Conservation (phyloP, 2,113 vertebrate species). For the Aspidoscelis tigris region DNA sequence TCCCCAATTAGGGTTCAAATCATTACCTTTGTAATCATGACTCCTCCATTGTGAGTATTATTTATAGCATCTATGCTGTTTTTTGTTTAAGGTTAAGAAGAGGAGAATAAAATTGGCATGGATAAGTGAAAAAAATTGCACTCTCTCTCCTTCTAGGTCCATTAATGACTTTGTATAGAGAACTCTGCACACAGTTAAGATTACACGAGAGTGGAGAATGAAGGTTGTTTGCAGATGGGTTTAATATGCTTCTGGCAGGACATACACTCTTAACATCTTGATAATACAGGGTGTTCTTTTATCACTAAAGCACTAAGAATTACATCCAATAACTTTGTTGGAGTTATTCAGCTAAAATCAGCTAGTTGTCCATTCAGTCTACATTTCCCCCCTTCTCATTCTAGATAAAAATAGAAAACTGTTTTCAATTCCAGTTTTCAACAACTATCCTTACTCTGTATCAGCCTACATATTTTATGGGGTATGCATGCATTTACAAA, state of each 20-base stretch:
- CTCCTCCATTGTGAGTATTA: no score
- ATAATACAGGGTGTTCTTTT: slow-evolving; percentile 20
- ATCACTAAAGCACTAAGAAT: slow-evolving; percentile 3
- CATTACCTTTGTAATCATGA: no score
- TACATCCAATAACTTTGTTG: slow-evolving; percentile 8
- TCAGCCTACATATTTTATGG: background rate
- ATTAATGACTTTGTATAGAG: no score
- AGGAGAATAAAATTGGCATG: no score
- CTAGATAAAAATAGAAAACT: background rate
- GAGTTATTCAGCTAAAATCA: slow-evolving; percentile 14
- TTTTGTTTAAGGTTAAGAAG: no score
- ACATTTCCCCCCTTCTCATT: slow-evolving; percentile 1
- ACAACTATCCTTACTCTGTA: background rate
- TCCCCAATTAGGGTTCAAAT: no score
- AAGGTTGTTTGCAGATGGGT: slow-evolving; percentile 19
- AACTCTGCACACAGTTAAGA: background rate
- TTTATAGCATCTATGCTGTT: no score
- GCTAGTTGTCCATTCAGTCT: slow-evolving; percentile 19
- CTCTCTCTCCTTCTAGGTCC: no score
- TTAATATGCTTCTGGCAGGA: slow-evolving; percentile 37
- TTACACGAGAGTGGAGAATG: slow-evolving; percentile 1
- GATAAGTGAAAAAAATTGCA: no score
- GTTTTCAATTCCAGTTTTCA: background rate
- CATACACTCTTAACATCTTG: slow-evolving; percentile 21
- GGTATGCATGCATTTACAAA: background rate